Evolutionary conservation across 2,113 vertebrate species (phyloP).

Genomic region (Colius striatus): DNA sequence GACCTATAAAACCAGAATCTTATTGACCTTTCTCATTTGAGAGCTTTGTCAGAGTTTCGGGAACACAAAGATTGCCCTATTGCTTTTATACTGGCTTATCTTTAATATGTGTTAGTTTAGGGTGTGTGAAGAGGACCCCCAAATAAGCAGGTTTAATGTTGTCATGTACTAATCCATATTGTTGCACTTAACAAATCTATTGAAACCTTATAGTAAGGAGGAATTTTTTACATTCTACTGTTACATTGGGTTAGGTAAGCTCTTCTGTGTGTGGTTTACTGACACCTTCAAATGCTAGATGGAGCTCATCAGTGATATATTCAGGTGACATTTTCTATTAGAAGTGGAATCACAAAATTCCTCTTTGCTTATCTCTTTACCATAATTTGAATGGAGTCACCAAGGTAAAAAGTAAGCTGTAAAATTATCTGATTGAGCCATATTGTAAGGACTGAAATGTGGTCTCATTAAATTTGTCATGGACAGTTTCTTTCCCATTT

Average conservation of each 20-base stretch:
- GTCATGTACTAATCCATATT: background rate
- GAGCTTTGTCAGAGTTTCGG: background rate
- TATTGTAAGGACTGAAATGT: background rate
- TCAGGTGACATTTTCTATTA: background rate
- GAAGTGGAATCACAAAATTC: background rate
- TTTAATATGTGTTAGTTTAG: background rate
- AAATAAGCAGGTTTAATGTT: background rate
- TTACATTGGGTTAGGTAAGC: background rate
- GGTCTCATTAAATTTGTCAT: background rate
- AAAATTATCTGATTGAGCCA: background rate
- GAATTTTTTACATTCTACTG: background rate
- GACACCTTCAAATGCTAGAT: background rate
- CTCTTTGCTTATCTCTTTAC: background rate
- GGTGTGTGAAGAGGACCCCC: background rate
- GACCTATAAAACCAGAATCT: background rate
- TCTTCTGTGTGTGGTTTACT: background rate
- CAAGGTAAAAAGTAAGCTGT: background rate
- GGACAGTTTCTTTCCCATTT: background rate
- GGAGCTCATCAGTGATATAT: background rate
- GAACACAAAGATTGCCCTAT: background rate
- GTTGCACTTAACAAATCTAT: background rate
- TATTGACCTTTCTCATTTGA: accelerated
- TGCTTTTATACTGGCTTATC: background rate
- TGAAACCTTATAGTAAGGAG: background rate
- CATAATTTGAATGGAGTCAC: background rate